A percentile compares a stretch with the other conserved stretches of the same genome.
Evolutionary conservation across 1,140 invertebrate species (phyloP).

Genomic region (Diorhabda carinulata): DNA sequence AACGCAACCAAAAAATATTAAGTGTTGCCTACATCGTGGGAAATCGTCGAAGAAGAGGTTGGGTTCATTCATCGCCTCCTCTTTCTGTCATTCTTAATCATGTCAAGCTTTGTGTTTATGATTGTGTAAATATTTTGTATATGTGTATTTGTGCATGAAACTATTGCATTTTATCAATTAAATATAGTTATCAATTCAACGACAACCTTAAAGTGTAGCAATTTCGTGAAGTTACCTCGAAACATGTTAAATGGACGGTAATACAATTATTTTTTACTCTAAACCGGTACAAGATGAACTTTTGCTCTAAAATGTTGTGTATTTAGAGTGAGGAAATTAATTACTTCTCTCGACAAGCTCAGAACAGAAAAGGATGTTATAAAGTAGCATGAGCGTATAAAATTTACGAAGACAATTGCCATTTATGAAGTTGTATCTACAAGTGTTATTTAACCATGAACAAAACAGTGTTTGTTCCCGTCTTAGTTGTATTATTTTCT

Average conservation of each 20-base stretch:
- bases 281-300: conserved; percentile 18
- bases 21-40: background rate
- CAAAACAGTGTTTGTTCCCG: background rate
- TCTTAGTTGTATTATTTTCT: background rate
- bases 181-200: background rate
- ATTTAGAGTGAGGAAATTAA: background rate
- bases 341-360: background rate
- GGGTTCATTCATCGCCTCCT: background rate
- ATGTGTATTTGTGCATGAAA: background rate
- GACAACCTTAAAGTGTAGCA: background rate
- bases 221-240: background rate
- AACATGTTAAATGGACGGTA: background rate
- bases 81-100: background rate
- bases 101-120: background rate
- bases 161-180: background rate
- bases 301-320: conserved; percentile 15
- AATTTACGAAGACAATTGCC: background rate
- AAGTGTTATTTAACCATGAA: background rate
- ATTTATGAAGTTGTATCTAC: background rate
- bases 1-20: too few species aligned
- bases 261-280: background rate
- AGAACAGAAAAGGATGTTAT: background rate
- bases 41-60: background rate
- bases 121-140: background rate
- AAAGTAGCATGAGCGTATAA: background rate